Evolutionary conservation across 2,797 vertebrate genomes (phyloP).

Genomic region (Sylvia borin): DNA sequence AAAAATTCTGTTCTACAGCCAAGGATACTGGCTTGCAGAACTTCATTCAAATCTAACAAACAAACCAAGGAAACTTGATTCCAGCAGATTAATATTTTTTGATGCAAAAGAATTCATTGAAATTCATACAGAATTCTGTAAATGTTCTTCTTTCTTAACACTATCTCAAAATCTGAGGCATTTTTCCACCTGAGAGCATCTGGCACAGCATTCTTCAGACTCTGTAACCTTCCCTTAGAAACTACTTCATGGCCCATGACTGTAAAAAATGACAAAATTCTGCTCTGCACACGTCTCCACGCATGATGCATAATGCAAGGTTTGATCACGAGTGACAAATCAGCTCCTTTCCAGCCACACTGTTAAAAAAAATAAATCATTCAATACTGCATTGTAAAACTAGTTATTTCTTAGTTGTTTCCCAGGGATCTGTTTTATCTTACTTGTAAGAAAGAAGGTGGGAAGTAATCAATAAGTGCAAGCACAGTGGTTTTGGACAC

Average conservation of each 20-base stretch:
- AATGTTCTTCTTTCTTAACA: neutral
- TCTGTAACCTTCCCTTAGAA: neutral
- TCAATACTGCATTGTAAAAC: neutral
- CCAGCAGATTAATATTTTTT: neutral
- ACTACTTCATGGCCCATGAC: neutral
- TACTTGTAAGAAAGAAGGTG: neutral
- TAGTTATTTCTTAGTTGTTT: neutral
- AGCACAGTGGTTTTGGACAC: neutral
- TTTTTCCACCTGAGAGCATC: neutral
- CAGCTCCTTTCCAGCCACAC: neutral
- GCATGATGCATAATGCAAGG: neutral
- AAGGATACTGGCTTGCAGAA: neutral
- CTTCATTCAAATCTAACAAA: neutral
- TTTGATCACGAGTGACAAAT: neutral
- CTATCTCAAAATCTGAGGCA: neutral
- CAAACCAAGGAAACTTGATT: neutral
- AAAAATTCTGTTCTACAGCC: neutral
- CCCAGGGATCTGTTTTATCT: neutral
- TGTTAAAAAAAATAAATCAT: neutral
- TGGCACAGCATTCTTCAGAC: neutral
- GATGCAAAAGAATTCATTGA: neutral
- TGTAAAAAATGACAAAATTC: neutral
- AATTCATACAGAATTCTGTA: neutral
- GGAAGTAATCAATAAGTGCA: constrained; percentile 20
- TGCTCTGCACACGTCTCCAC: neutral